phyloP scores from a whole-genome alignment of 2,888 invertebrate species.

The Conomelus anceps region DNA sequence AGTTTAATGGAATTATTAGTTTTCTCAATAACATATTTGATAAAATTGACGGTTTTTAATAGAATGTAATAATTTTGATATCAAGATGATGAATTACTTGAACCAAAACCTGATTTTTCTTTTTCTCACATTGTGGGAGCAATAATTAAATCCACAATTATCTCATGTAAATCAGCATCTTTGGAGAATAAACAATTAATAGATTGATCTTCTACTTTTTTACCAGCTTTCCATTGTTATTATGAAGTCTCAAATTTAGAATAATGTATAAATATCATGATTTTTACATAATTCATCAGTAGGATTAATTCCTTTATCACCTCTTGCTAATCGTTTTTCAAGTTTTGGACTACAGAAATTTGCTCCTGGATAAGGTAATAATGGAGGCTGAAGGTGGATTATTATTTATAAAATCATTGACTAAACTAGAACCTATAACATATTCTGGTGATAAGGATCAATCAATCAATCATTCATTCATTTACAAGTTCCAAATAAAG shows the following conservation, averaged over 20 bases:
- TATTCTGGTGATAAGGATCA: neutral
- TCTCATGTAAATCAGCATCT: neutral
- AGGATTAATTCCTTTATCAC: no score
- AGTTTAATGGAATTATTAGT: no score
- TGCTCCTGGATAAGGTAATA: constrained; percentile 16
- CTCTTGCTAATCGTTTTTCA: constrained; percentile 16
- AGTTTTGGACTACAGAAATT: constrained; percentile 19
- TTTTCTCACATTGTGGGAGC: neutral
- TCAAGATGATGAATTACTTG: no score
- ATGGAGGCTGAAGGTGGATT: constrained; percentile 20
- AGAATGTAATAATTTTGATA: no score
- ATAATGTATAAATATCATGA: constrained; percentile 21
- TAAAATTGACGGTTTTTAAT: no score
- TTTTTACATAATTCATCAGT: constrained; percentile 2
- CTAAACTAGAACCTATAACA: constrained; percentile 10
- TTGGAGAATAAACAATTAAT: neutral
- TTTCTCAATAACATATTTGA: no score
- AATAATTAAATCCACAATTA: neutral
- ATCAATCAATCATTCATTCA: no score
- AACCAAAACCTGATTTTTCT: neutral
- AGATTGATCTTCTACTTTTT: neutral
- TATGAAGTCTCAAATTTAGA: neutral
- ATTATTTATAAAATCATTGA: constrained; percentile 21
- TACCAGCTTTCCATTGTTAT: neutral
- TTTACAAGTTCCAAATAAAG: no score